Evolutionary conservation across 2,113 vertebrate species (phyloP).

Genomic region (Saccopteryx leptura): DNA sequence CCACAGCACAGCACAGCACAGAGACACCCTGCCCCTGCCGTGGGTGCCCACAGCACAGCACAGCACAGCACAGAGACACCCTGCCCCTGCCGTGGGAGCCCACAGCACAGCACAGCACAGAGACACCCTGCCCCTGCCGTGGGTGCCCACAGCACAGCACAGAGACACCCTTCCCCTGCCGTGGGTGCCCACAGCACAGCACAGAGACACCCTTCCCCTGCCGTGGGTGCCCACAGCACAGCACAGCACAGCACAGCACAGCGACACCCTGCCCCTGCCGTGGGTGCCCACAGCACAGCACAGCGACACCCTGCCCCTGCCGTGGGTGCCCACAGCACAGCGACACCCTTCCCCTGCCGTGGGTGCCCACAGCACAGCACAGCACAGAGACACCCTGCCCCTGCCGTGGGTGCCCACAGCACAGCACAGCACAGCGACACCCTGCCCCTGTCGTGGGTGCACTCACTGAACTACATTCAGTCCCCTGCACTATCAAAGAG

Average conservation of each 20-base stretch:
- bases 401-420: background rate
- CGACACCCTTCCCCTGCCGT: rapidly evolving
- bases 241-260: rapidly evolving
- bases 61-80: too few relatives aligned
- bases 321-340: rapidly evolving
- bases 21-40: rapidly evolving
- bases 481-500: background rate
- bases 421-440: background rate
- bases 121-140: rapidly evolving
- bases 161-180: rapidly evolving
- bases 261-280: too few relatives aligned
- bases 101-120: background rate
- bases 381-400: too few relatives aligned
- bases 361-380: rapidly evolving
- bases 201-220: rapidly evolving
- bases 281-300: too few relatives aligned
- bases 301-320: too few relatives aligned
- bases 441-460: rapidly evolving
- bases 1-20: background rate
- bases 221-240: too few relatives aligned
- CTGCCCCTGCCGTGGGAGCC: rapidly evolving
- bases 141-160: rapidly evolving
- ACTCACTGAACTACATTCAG: rapidly evolving
- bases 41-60: rapidly evolving
- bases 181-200: background rate